phyloP scores from a whole-genome alignment of 2,797 vertebrate species.

The Myiotriccus ornatus region DNA sequence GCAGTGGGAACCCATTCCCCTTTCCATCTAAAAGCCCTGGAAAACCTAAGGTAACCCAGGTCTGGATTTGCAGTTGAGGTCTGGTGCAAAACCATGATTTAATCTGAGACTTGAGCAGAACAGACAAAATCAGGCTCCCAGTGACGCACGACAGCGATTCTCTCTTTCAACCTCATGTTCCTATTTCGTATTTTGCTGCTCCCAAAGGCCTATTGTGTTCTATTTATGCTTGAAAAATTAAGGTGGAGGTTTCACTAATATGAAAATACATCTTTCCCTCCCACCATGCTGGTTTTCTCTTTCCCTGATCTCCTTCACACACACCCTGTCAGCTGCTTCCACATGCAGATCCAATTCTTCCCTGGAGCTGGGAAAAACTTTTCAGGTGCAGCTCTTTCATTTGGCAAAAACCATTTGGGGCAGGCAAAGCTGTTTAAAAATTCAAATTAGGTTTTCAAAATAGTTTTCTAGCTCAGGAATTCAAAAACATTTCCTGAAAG shows the following conservation, averaged over 20 bases:
- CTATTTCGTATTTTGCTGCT: not conserved
- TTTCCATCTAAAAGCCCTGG: not conserved
- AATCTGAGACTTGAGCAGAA: not conserved
- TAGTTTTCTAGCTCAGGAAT: not conserved
- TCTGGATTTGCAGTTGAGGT: not conserved
- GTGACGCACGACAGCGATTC: fast-evolving
- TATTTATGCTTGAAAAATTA: not conserved
- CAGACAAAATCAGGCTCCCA: not conserved
- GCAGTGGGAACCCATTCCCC: not conserved
- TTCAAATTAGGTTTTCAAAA: not conserved
- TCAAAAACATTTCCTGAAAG: not conserved
- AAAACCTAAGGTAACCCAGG: not conserved
- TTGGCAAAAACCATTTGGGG: not conserved
- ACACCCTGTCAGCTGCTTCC: not conserved
- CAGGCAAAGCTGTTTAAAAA: not conserved
- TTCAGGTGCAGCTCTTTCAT: not conserved
- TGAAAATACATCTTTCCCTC: not conserved
- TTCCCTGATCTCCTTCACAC: not conserved
- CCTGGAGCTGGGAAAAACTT: not conserved
- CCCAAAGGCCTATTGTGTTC: not conserved
- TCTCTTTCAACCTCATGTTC: not conserved
- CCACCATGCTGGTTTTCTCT: fast-evolving
- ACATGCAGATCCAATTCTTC: not conserved
- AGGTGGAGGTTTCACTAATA: not conserved
- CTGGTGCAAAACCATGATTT: not conserved